Evolutionary conservation across 2,888 invertebrate genomes (phyloP).

Genomic region (Melinaea marsaeus): DNA sequence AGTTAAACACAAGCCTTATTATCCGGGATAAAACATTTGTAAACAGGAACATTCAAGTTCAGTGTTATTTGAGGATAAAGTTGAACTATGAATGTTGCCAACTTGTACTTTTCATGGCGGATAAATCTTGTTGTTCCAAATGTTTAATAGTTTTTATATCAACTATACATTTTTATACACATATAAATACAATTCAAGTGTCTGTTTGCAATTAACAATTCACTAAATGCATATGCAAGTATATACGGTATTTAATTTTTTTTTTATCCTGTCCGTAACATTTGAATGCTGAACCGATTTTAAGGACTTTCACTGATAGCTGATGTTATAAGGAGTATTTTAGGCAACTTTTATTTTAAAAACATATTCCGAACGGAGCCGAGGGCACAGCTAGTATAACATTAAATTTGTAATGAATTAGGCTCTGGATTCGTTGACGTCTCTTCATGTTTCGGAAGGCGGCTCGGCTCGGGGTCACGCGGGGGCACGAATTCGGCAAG

Average conservation of each 20-base stretch:
- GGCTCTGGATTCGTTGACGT: slow-evolving; percentile 28
- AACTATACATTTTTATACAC: not conserved
- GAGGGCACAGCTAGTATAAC: no score
- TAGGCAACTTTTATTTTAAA: no score
- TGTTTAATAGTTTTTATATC: slow-evolving; percentile 17
- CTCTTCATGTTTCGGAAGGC: slow-evolving; percentile 51
- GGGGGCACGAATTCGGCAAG: slow-evolving; percentile 64
- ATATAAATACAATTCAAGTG: no score
- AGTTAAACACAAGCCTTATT: slow-evolving; percentile 6
- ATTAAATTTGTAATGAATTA: slow-evolving; percentile 1
- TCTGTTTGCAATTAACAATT: no score
- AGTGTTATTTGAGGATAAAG: slow-evolving; percentile 22
- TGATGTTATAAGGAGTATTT: no score
- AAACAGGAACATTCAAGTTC: slow-evolving; percentile 8
- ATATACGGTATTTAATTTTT: no score
- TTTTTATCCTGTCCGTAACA: no score
- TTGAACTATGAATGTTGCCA: slow-evolving; percentile 21
- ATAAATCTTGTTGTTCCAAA: slow-evolving; percentile 19
- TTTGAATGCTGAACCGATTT: no score
- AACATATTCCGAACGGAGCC: no score
- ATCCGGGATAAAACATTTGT: slow-evolving; percentile 7
- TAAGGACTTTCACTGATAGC: no score
- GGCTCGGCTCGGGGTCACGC: slow-evolving; percentile 55
- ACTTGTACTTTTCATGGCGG: slow-evolving; percentile 24
- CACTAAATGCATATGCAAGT: no score